These are phyloP conservation scores for Gambusia holbrooki DNA, from an alignment of 2,113 vertebrate genomes.

Conservation along the genomic window DNA sequence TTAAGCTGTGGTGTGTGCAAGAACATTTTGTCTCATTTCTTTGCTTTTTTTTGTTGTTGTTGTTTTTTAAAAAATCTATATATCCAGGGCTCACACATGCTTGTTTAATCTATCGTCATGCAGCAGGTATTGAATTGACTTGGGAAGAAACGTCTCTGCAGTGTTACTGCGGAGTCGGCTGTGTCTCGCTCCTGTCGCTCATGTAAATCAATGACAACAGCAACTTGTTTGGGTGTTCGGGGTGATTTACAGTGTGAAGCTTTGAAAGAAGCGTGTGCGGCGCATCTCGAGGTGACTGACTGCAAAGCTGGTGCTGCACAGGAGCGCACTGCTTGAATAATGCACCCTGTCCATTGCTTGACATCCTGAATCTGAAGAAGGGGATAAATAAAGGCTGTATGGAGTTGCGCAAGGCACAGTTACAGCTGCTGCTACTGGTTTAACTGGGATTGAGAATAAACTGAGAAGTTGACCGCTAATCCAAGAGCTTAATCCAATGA, in stretches of 20 bases:
- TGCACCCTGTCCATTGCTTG: not conserved
- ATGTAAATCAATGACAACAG: slow-evolving; percentile 22
- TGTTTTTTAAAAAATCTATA: not conserved
- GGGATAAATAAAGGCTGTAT: not conserved
- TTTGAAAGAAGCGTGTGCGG: not conserved
- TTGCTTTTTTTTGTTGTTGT: no score
- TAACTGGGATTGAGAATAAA: slow-evolving; percentile 2
- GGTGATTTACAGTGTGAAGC: slow-evolving; percentile 14
- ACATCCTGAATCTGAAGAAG: not conserved
- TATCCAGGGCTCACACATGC: not conserved
- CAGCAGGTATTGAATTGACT: not conserved
- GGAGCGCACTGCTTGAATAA: not conserved
- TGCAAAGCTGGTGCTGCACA: not conserved
- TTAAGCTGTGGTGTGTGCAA: slow-evolving; percentile 1
- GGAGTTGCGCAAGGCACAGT: not conserved
- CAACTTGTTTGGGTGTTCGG: slow-evolving; percentile 9
- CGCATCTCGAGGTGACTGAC: slow-evolving; percentile 12
- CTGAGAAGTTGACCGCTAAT: not conserved
- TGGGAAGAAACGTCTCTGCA: not conserved
- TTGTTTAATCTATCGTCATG: not conserved
- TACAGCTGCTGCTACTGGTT: slow-evolving; percentile 17
- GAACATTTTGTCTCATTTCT: not conserved
- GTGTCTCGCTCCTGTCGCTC: slow-evolving; percentile 8
- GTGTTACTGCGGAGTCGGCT: not conserved
- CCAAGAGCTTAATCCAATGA: slow-evolving; percentile 14